Evolutionary conservation across 2,888 invertebrate species (phyloP), one percentile per base, ranked within the genome.

Genomic region (Parnassius smintheus): DNA sequence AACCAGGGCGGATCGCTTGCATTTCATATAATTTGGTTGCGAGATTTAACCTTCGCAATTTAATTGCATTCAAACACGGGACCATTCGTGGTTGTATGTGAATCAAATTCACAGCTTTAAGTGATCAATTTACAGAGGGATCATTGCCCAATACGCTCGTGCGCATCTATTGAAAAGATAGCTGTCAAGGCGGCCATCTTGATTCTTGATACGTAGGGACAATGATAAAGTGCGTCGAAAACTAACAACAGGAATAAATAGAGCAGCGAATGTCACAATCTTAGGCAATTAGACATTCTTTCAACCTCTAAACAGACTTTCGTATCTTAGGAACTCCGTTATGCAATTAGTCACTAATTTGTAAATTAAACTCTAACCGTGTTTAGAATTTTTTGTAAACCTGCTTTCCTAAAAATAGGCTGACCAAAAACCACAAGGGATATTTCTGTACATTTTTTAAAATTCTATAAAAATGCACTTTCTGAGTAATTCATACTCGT

Each of bases 101-200:
- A 81, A 76, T 79, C 68, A 72, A 75, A 80, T 75, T 74, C 72
- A 75, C 77, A 74, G 72, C 4, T 35, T 71, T 68, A 68, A 63
- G 59, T 42, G 60, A 61, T 58, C 62, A 65, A 53, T 66, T 62
- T 58, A 57, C 59, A 54, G 59, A 54, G 59, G 25, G 59, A 59
- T 46, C 62, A 45, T 66, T 68, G 61, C 62, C 50, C 62, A 64
- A 66, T 56, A n/a, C 44, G 53, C 63, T 61, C 22, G 64, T 59
- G 55, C 64, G 60, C 58, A 41, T 56, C 53, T 56, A 45, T 60
- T 62, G 41, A 61, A 56, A 56, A 44, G 56, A 57, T n/a, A 63
- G 51, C 56, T 64, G 60, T 57, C 53, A 60, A 48, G 60, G 64
- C 56, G 48, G 56, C 60, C 64, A 64, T 64, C 60, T 64, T 60